Conservation (phyloP, 2,113 vertebrate species). For the Lichenostomus cassidix region DNA sequence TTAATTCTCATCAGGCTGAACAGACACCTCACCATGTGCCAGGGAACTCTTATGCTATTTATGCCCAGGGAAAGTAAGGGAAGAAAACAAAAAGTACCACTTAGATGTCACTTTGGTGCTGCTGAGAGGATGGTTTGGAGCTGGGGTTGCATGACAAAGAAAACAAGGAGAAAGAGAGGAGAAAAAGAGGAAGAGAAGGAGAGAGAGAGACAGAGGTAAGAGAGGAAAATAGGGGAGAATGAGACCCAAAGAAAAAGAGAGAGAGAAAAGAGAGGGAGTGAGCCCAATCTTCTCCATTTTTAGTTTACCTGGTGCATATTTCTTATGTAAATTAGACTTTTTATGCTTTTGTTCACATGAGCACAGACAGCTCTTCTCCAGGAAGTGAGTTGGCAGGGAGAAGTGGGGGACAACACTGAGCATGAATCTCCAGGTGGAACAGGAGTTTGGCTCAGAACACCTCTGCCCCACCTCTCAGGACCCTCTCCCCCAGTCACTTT, state of each 20-base stretch:
- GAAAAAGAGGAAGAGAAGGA: background rate
- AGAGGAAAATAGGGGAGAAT: background rate
- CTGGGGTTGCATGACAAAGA: background rate
- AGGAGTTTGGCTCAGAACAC: background rate
- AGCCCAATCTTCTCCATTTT: background rate
- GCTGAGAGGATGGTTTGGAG: accelerated
- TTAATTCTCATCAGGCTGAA: background rate
- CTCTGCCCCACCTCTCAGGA: background rate
- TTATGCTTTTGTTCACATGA: background rate
- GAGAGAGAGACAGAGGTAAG: background rate
- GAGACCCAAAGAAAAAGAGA: background rate
- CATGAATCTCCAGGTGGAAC: accelerated
- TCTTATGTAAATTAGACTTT: background rate
- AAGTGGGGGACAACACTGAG: no score
- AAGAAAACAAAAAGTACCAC: background rate
- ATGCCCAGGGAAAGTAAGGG: background rate
- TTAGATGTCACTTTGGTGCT: background rate
- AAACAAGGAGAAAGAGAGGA: background rate
- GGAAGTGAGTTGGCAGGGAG: background rate
- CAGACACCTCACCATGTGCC: background rate
- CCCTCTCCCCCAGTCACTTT: background rate
- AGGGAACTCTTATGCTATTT: background rate
- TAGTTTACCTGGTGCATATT: background rate
- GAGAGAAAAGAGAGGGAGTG: background rate
- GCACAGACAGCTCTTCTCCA: background rate